phyloP scores from a whole-genome alignment of 2,888 invertebrate species.

The Eupithecia subumbrata region DNA sequence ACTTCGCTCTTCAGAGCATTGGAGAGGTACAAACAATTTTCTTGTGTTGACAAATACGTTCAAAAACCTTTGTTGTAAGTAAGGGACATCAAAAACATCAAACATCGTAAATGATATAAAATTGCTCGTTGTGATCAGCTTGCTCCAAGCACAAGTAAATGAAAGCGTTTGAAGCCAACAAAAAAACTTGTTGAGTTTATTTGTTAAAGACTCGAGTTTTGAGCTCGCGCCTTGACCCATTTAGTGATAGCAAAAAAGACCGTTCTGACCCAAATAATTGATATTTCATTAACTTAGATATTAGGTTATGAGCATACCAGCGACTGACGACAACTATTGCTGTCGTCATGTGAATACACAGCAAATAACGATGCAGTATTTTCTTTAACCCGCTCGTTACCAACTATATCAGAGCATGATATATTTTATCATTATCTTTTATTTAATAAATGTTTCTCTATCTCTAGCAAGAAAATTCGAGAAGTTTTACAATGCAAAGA shows the following conservation, averaged over 20 bases:
- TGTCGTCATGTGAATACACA: background rate
- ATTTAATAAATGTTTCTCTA: no score
- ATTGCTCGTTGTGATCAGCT: background rate
- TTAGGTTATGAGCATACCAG: background rate
- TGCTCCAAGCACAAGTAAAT: background rate
- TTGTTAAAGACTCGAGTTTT: slow-evolving; percentile 2
- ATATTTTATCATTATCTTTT: no score
- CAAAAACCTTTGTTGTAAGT: background rate
- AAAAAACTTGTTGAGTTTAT: slow-evolving; percentile 4
- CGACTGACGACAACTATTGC: background rate
- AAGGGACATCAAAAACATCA: background rate
- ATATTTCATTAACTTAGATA: slow-evolving; percentile 8
- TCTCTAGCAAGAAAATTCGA: no score
- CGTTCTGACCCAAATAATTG: background rate
- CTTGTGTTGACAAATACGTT: background rate
- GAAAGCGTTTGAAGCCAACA: slow-evolving; percentile 12
- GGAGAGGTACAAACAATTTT: background rate
- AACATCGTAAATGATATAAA: background rate
- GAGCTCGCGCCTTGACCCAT: slow-evolving; percentile 7
- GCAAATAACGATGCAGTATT: no score
- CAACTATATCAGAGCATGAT: no score
- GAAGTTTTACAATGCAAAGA: no score
- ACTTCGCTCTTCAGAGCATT: background rate
- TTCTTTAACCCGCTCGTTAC: no score
- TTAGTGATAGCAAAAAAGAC: background rate